Conservation (phyloP, 1,140 invertebrate species). For the Conus ventricosus region DNA sequence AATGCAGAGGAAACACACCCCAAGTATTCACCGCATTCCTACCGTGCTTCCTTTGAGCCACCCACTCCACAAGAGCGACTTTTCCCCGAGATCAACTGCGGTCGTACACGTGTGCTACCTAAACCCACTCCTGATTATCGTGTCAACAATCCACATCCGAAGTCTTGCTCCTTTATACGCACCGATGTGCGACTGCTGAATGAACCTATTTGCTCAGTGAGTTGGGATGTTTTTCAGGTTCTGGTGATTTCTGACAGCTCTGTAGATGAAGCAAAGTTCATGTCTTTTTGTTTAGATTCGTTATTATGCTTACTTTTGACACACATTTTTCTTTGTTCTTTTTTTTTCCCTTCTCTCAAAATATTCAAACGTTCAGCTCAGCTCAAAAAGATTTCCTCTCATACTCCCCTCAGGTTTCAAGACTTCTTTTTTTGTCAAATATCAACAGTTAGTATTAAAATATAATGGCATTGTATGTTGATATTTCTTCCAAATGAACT, state of each 20-base stretch:
- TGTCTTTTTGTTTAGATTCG: no score
- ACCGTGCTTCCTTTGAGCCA: constrained; percentile 51
- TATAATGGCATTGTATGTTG: no score
- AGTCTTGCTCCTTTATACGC: constrained; percentile 62
- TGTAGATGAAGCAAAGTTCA: no score
- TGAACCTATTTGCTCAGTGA: constrained; percentile 69
- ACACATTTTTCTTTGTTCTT: no score
- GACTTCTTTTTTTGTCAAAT: no score
- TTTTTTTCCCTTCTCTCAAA: no score
- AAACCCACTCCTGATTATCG: constrained; percentile 60
- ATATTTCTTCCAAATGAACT: no score
- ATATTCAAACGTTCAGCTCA: no score
- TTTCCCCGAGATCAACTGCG: constrained; percentile 57
- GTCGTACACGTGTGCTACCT: constrained; percentile 59
- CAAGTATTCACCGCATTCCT: constrained; percentile 34
- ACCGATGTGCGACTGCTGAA: constrained; percentile 66
- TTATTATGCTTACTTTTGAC: no score
- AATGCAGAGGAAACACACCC: constrained; percentile 60
- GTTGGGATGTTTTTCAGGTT: neutral
- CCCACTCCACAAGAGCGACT: constrained; percentile 40
- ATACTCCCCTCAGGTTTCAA: no score
- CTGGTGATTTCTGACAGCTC: neutral
- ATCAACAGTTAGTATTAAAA: no score
- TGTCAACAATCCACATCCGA: constrained; percentile 65
- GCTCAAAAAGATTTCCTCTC: no score